phyloP scores from a whole-genome alignment of 2,113 vertebrate species.

The Prionailurus viverrinus region DNA sequence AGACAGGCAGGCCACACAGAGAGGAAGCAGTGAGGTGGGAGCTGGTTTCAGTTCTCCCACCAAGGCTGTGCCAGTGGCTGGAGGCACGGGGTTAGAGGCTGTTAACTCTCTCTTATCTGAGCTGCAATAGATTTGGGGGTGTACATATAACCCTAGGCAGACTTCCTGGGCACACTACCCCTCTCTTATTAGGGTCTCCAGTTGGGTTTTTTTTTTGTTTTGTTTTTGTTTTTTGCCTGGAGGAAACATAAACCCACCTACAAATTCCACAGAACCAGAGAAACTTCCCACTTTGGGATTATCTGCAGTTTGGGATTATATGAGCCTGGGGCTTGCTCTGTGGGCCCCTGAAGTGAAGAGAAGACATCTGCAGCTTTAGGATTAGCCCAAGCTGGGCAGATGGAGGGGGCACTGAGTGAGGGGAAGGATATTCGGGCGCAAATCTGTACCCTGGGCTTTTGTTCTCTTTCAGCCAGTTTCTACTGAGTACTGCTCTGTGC shows the following conservation, averaged over 20 bases:
- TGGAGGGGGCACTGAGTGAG: background rate
- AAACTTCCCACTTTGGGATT: slow-evolving; percentile 21
- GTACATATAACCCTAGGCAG: slow-evolving; percentile 20
- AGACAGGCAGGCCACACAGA: background rate
- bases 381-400: slow-evolving; percentile 2
- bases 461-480: background rate
- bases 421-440: background rate
- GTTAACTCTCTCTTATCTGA: slow-evolving; percentile 76
- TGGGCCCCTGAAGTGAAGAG: background rate
- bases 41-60: slow-evolving; percentile 57
- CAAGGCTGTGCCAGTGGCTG: background rate
- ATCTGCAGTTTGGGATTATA: slow-evolving; percentile 43
- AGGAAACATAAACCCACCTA: background rate
- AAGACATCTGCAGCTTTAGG: background rate
- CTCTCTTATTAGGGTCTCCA: background rate
- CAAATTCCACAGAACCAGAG: background rate
- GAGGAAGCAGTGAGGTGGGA: slow-evolving; percentile 60
- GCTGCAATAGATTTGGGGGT: background rate
- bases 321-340: background rate
- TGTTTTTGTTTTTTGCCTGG: background rate
- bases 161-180: background rate
- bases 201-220: background rate
- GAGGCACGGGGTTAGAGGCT: background rate
- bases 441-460: slow-evolving; percentile 37
- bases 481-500: background rate